Percentiles rank a stretch among this genome's conserved stretches.
phyloP scores from a whole-genome alignment of 2,113 vertebrate genomes.

The Rhea americana region DNA sequence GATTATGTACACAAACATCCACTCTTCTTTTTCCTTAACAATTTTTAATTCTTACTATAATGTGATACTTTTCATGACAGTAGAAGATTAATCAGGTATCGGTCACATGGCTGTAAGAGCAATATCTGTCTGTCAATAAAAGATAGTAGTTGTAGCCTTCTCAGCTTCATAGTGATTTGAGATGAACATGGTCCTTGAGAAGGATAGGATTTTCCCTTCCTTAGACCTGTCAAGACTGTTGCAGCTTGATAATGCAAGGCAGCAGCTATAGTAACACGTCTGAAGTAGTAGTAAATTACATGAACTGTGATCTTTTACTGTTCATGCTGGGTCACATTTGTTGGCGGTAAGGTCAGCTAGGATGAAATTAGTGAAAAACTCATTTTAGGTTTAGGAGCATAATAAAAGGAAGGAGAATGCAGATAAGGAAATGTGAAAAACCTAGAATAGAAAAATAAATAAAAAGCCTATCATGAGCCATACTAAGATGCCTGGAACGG shows the following conservation, averaged over 20 bases:
- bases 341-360: background rate
- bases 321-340: background rate
- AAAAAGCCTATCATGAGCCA: background rate
- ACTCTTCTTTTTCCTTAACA: background rate
- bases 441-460: background rate
- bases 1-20: too few species aligned
- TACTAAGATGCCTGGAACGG: background rate
- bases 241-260: background rate
- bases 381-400: background rate
- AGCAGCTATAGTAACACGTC: accelerated
- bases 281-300: background rate
- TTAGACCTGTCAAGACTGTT: background rate
- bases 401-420: background rate
- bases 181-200: background rate
- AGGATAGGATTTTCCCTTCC: background rate
- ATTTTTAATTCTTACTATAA: background rate
- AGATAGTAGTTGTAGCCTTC: background rate
- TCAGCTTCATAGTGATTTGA: background rate
- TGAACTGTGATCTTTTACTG: background rate
- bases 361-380: background rate
- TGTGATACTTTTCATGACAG: background rate
- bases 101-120: background rate
- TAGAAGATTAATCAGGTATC: background rate
- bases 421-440: background rate
- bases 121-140: background rate